Percentiles rank a stretch among this genome's conserved stretches.
Evolutionary conservation across 1,140 invertebrate species (phyloP).

Genomic region (Drosophila sucinea): DNA sequence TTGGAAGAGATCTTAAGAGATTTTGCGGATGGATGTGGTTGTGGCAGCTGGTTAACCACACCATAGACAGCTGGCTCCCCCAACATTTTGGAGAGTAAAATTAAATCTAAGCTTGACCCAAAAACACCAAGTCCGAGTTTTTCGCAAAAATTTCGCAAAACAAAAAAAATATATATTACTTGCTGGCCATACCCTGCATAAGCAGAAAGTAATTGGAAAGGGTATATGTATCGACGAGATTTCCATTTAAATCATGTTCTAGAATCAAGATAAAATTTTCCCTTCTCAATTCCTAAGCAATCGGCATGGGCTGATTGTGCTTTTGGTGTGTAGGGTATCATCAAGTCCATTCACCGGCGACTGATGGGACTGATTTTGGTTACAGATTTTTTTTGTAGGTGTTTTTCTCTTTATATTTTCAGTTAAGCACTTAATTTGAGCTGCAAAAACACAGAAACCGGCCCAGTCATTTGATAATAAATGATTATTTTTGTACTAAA

Average conservation of each 20-base stretch:
- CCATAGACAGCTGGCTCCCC: slow-evolving; percentile 15
- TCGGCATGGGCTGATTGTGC: no score
- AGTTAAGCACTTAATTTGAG: slow-evolving; percentile 18
- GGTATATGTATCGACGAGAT: no score
- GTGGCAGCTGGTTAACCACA: slow-evolving; percentile 24
- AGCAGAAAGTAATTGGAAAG: not conserved
- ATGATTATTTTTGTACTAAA: slow-evolving; percentile 77
- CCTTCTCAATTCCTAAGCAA: no score
- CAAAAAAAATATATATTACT: not conserved
- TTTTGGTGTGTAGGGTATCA: not conserved
- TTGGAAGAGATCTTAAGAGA: slow-evolving; percentile 37
- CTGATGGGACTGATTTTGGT: not conserved
- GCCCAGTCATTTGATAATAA: slow-evolving; percentile 66
- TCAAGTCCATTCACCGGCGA: not conserved
- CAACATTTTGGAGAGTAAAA: slow-evolving; percentile 47
- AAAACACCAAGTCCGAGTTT: slow-evolving; percentile 39
- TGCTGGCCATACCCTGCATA: not conserved
- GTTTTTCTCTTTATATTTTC: not conserved
- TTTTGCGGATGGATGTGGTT: slow-evolving; percentile 18
- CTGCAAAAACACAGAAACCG: slow-evolving; percentile 43
- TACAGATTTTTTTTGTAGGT: not conserved
- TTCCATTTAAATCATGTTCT: no score
- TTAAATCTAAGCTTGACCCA: slow-evolving; percentile 80
- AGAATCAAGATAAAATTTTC: no score
- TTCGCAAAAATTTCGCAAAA: not conserved